phyloP scores from a whole-genome alignment of 2,113 vertebrate species.

The Argyrosomus japonicus region DNA sequence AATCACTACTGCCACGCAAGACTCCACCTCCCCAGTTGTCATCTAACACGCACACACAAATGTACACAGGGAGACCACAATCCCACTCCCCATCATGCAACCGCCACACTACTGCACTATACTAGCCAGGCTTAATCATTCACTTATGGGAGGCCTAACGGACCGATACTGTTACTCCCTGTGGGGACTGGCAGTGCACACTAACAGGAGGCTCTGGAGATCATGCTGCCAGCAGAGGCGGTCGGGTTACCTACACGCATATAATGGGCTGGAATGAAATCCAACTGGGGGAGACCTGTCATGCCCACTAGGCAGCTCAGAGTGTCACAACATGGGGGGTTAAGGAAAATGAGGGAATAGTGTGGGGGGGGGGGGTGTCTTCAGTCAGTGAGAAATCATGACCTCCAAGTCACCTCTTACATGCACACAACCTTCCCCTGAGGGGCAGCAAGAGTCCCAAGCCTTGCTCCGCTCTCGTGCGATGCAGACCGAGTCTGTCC shows the following conservation, averaged over 20 bases:
- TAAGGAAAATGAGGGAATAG: conserved; percentile 24
- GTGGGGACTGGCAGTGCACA: conserved; percentile 65
- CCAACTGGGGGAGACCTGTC: conserved; percentile 53
- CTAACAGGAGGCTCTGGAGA: conserved; percentile 69
- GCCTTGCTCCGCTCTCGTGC: conserved; percentile 69
- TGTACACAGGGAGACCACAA: conserved; percentile 52
- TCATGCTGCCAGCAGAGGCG: conserved; percentile 55
- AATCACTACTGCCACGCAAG: conserved; percentile 40
- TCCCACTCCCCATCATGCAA: conserved; percentile 54
- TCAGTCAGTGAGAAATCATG: conserved; percentile 52
- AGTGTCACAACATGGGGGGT: conserved; percentile 66
- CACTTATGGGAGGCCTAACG: conserved; percentile 73
- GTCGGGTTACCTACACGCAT: conserved; percentile 71
- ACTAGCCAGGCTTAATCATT: conserved; percentile 74
- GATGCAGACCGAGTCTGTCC: conserved; percentile 59
- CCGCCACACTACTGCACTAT: conserved; percentile 49
- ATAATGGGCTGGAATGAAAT: conserved; percentile 70
- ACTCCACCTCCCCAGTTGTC: conserved; percentile 47
- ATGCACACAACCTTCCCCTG: conserved; percentile 55
- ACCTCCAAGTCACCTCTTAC: conserved; percentile 66
- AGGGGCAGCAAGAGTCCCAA: conserved; percentile 34
- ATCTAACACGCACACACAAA: conserved; percentile 50
- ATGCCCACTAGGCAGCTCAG: conserved; percentile 63
- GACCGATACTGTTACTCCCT: conserved; percentile 74
- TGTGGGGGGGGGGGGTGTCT: conserved; percentile 22